phyloP scores from a whole-genome alignment of 2,113 vertebrate species.

The Ptilorrhoa leucosticta region DNA sequence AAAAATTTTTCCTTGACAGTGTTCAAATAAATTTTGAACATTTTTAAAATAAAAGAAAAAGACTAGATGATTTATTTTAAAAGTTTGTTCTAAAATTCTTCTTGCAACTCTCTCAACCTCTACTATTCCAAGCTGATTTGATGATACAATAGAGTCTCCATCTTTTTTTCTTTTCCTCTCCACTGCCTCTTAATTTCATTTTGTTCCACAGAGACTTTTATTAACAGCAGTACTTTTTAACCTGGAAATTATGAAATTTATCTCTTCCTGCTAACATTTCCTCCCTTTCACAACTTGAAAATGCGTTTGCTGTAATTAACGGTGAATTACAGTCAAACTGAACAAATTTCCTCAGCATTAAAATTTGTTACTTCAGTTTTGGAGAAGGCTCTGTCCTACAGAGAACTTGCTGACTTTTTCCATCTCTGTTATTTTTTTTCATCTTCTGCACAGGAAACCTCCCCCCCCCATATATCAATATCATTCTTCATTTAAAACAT shows the following conservation, averaged over 20 bases:
- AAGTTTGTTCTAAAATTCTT: not conserved
- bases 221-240: not conserved
- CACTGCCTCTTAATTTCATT: not conserved
- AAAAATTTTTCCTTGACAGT: not conserved
- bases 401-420: not conserved
- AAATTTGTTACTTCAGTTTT: not conserved
- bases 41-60: not conserved
- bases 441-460: not conserved
- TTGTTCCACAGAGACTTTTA: not conserved
- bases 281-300: not conserved
- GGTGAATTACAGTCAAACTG: not conserved
- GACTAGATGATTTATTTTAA: not conserved
- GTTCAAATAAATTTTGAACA: not conserved
- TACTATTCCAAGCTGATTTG: not conserved
- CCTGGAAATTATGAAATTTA: not conserved
- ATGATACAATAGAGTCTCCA: not conserved
- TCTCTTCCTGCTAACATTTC: not conserved
- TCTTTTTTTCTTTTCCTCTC: not conserved
- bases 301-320: not conserved
- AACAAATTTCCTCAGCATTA: not conserved
- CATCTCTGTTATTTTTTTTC: not conserved
- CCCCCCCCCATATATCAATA: fast-evolving
- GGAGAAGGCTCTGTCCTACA: not conserved
- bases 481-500: not conserved
- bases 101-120: not conserved